Percentiles rank a stretch among this genome's conserved stretches.
These are phyloP conservation scores for Cryptoprocta ferox DNA, from an alignment of 2,797 vertebrate species.

Conservation along the genomic window DNA sequence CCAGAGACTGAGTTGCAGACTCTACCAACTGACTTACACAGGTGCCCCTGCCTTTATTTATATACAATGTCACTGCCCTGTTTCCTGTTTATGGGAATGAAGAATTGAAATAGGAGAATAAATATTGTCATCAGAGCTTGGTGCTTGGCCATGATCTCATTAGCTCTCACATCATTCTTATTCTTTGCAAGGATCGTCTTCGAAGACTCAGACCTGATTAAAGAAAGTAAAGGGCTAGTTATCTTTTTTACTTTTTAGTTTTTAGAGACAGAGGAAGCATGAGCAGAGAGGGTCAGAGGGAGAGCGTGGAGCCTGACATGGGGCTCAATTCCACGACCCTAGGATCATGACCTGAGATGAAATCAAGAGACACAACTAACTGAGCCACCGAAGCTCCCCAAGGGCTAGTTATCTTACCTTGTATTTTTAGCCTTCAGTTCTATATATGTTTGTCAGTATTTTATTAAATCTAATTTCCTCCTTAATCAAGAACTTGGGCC, in stretches of 20 bases:
- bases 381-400: no score
- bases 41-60: neutral
- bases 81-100: neutral
- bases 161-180: neutral
- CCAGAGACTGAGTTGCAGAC: neutral
- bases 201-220: neutral
- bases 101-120: neutral
- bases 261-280: no score
- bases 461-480: neutral
- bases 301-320: no score
- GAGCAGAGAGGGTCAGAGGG: no score
- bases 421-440: neutral
- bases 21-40: neutral
- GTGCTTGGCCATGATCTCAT: neutral
- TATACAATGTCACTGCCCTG: neutral
- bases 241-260: neutral
- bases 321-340: no score
- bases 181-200: neutral
- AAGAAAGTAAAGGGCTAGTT: neutral
- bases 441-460: neutral
- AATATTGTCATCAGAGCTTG: neutral
- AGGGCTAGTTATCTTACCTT: neutral
- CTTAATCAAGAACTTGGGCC: neutral
- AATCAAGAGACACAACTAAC: no score
- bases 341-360: no score